A percentile compares a stretch with the other conserved stretches of the same genome.
These are phyloP conservation scores for Aleiodes sp. DNA, from an alignment of 1,140 invertebrate genomes.

Conservation along the genomic window DNA sequence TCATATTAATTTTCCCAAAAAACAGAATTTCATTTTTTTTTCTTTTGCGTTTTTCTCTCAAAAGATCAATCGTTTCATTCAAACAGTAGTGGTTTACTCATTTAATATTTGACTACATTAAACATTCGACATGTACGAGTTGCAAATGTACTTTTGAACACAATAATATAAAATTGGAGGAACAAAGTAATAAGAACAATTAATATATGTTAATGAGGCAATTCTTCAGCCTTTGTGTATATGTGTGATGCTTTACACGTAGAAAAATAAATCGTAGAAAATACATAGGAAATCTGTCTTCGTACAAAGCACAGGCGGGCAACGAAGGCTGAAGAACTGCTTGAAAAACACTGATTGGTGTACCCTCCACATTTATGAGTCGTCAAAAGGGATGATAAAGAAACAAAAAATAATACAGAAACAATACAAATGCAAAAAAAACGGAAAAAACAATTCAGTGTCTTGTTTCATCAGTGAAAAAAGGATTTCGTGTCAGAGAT, in stretches of 20 bases:
- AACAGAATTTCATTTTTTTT: constrained; percentile 16
- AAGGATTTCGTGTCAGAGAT: too few species aligned
- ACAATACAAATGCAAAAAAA: too few species aligned
- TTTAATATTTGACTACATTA: neutral
- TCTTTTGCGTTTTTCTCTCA: neutral
- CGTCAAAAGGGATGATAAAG: too few species aligned
- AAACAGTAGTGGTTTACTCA: too few species aligned
- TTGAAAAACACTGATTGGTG: neutral
- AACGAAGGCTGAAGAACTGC: constrained; percentile 27
- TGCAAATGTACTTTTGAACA: too few species aligned
- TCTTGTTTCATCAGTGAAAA: too few species aligned
- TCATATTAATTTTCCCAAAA: constrained; percentile 25
- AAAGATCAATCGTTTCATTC: constrained; percentile 7
- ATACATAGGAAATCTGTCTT: constrained; percentile 42
- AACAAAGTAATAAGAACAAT: neutral
- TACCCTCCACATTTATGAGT: too few species aligned
- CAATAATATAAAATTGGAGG: too few species aligned
- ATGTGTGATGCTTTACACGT: constrained; percentile 37
- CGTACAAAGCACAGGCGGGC: constrained; percentile 35
- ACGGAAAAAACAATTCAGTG: neutral
- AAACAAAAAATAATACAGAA: too few species aligned
- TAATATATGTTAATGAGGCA: neutral
- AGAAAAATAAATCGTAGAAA: constrained; percentile 42
- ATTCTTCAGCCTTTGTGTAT: constrained; percentile 28
- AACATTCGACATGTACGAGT: constrained; percentile 13